phyloP scores from a whole-genome alignment of 2,797 vertebrate species.

The Ciconia nigra region DNA sequence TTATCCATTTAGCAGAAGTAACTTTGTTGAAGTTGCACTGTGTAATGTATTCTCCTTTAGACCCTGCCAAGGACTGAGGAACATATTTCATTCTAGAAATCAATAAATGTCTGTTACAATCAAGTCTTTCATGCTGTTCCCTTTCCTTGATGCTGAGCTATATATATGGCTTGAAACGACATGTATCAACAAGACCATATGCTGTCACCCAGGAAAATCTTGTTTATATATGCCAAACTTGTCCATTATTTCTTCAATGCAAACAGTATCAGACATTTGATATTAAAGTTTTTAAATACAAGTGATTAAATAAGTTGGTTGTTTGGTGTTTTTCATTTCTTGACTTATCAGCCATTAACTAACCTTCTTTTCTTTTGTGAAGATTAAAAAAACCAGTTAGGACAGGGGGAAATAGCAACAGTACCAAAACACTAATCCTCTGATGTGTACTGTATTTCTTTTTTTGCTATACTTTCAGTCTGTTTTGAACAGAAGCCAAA shows the following conservation, averaged over 20 bases:
- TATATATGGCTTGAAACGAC: not conserved
- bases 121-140: not conserved
- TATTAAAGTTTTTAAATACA: not conserved
- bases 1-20: not conserved
- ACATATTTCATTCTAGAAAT: not conserved
- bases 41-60: not conserved
- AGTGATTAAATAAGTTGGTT: not conserved
- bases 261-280: not conserved
- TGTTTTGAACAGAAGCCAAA: not conserved
- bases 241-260: not conserved
- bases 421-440: not conserved
- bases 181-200: not conserved
- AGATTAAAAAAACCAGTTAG: not conserved
- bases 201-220: not conserved
- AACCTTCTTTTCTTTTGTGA: not conserved
- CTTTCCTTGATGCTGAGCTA: not conserved
- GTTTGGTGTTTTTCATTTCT: not conserved
- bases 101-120: not conserved
- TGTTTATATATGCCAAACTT: not conserved
- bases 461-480: not conserved
- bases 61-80: not conserved
- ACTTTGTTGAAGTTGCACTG: not conserved
- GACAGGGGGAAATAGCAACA: not conserved
- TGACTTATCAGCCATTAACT: not conserved
- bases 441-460: not conserved